These are phyloP conservation scores for Opisthocomus hoazin DNA, from an alignment of 2,113 vertebrate species.

Conservation along the genomic window DNA sequence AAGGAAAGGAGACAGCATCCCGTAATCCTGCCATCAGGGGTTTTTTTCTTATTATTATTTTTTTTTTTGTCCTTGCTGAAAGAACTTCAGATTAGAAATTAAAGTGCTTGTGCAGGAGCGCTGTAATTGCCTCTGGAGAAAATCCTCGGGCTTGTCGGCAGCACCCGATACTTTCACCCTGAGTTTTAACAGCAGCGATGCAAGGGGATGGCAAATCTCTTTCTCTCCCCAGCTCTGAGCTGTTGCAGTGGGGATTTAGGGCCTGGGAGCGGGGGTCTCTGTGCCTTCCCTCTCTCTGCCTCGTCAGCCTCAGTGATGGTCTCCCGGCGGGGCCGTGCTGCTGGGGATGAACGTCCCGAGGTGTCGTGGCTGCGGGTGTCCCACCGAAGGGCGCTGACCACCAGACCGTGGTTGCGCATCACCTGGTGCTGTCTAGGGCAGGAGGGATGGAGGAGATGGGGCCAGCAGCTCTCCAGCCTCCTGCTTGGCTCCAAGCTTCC, in stretches of 20 bases:
- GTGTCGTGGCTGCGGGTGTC: accelerated
- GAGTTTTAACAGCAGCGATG: not conserved
- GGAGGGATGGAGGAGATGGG: not conserved
- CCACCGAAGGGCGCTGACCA: accelerated
- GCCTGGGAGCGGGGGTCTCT: not conserved
- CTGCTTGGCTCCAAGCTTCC: not conserved
- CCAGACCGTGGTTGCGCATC: not conserved
- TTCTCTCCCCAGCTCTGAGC: not conserved
- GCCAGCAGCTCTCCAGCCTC: not conserved
- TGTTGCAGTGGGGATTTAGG: not conserved
- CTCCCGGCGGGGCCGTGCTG: not conserved
- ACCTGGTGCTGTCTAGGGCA: not conserved
- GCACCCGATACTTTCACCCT: not conserved
- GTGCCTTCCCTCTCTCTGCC: not conserved
- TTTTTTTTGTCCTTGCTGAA: slow-evolving; percentile 11
- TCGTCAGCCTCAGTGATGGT: not conserved
- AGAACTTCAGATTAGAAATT: slow-evolving; percentile 22
- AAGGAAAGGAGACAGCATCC: not conserved
- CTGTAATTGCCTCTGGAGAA: slow-evolving; percentile 10
- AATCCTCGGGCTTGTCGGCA: not conserved
- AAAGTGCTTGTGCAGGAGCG: not conserved
- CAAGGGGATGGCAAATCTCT: not conserved
- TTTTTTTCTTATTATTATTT: not conserved
- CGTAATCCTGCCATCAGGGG: not conserved
- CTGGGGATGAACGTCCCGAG: not conserved